Base-by-base conservation (phyloP, 2,113 vertebrate genomes). In the Xiphophorus hellerii region DNA sequence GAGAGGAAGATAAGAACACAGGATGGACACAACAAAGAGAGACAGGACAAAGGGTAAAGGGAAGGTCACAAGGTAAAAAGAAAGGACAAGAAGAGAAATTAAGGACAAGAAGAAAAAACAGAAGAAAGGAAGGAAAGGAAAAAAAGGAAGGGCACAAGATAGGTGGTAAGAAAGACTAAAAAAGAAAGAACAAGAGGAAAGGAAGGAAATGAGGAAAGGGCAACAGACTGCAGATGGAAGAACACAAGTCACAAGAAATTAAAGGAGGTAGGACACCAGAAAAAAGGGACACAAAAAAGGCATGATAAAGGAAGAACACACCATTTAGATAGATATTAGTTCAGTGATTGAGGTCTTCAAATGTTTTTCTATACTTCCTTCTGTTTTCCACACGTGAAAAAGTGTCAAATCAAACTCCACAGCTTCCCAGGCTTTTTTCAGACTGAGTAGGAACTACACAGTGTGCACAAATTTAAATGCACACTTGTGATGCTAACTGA, bases 401-500 rank as follows among this genome's bases (percentile, higher is more conserved):
- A 17, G 14, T 17, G 5, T 48, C 14, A 48, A 48, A 48, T 48
- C 5, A 48, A 48, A 48, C 5, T 17, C 15, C 44, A 48, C 15
- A 48, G 17, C 15, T 48, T 48, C 6, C 5, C 44, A 48, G 44
- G 44, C 15, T 20, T 48, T 17, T 48, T 20, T 17, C 44, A 48
- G 44, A 48, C 17, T 6, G 4, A 17, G 44, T 20, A 48, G 5
- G 44, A 48, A 48, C 27, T 30, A 62, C 28, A 48, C 14, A 29
- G 12, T 62, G 27, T 62, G 61, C 15, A 27, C 63, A 35, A 14
- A 66, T 4, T 22, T 37, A 35, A 64, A 25, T 25, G 22, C 17
- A 66, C 29, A 68, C 31, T 25, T 6, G 30, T n/a, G 5, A 39
- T 28, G 44, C 65, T 73, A 58, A 81, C 30, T 35, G 33, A 73